Evolutionary conservation across 2,113 vertebrate species (phyloP), one percentile per base, ranked within the genome.

Genomic region (Rhea americana): DNA sequence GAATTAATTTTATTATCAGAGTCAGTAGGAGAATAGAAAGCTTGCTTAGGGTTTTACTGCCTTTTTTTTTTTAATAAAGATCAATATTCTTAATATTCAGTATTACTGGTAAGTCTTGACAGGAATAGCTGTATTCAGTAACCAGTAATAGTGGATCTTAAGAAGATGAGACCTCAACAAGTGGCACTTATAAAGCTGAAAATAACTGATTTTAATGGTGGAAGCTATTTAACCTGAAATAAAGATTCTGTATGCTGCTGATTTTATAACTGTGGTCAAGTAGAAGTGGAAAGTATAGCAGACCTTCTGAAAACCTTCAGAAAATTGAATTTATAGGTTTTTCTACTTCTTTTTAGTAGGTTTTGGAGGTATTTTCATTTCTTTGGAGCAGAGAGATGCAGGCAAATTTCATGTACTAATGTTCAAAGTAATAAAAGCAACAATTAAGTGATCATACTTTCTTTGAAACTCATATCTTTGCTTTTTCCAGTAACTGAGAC

Each of bases 1-100:
- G 62, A 61, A 77, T 61, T 39, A 92, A 67, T 85, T 87, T 72
- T 48, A 79, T 82, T 47, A 70, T 28, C 47, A 89, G 70, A 62
- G 30, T 72, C 67, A 41, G 30, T 58, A 70, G 39, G 43, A 21
- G 28, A 53, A 71, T 37, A 82, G 53, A 67, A 81, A 84, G 20
- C 7, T 87, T 91, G 19, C 17, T 55, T 50, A 35, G 9, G 21
- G 48, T 92, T 87, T 89, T 78, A 72, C 7, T 71, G 25, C 30
- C 35, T 50, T 66, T 91, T 76, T 56, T 55, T 53, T 47, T 47
- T 37, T 18, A 13, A 43, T 11, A 66, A 65, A 35, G 53, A 35
- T 61, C 61, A 43, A 8, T 14, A 39, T 50, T 56, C 21, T 68
- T 79, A 63, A 47, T 78, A 43, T 43, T 62, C 25, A 53, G 9